Evolutionary conservation across 2,113 vertebrate genomes (phyloP), one percentile per base, ranked within the genome.

Genomic region (Catharus bicknelli): DNA sequence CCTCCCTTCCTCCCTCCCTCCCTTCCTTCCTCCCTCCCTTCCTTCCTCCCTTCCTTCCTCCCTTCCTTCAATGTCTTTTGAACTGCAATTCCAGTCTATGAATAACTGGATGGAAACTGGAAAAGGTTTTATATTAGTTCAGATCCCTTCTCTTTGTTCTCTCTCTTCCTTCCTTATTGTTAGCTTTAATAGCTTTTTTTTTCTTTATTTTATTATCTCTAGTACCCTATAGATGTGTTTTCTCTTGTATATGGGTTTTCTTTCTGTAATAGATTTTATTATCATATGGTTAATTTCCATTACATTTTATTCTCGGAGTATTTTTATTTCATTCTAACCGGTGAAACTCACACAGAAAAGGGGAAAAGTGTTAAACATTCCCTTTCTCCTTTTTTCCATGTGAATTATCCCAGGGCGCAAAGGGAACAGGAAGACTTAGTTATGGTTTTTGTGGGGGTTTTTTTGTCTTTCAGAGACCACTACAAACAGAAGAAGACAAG

Each of bases 241-340:
- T 61, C 10, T 2, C 0, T 22, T 45, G 11, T 34, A 27, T 18
- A 10, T 21, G 10, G 3, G 1, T 0, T 1, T 47, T 91, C 32
- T 32, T 32, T 19, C 29, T 76, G 13, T 27, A 82, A 45, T 27
- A 50, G 11, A 51, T 53, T 76, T 69, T 2, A 43, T 83, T 69
- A 29, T 34, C 5, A 18, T 36, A 30, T 8, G 26, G 2, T 50
- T 75, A 5, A 54, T 36, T 32, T 50, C 2, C 40, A 48, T 63
- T 70, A 18, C 13, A 48, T 57, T 57, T 89, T 67, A 50, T 57
- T 68, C 5, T 69, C 4, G 36, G 19, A 10, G 21, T 48, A 42
- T 74, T 63, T 93, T 69, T 40, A 26, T 75, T 87, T 93, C 10
- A 23, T 40, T 20, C 3, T 55, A 40, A 36, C 13, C 51, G 13